Percentiles rank a stretch among this genome's conserved stretches.
Evolutionary conservation across 2,113 vertebrate genomes (phyloP).

Genomic region (Scomber scombrus): DNA sequence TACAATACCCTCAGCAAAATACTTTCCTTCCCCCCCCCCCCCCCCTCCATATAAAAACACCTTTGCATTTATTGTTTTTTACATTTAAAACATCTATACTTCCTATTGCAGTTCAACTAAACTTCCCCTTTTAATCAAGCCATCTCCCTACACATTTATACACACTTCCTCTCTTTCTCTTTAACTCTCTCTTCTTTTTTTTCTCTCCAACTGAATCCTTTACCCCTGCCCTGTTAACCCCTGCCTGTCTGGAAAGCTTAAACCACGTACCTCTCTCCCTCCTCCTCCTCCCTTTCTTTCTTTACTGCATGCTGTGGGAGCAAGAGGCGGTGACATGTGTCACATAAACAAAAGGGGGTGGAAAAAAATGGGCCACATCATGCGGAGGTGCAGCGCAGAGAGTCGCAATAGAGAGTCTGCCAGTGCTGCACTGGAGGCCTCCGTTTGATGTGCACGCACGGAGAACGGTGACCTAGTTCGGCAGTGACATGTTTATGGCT

Average conservation of each 20-base stretch:
- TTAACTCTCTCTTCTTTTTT: not conserved
- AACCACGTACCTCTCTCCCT: not conserved
- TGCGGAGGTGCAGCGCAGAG: slow-evolving; percentile 56
- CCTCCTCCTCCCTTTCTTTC: not conserved
- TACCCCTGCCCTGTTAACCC: not conserved
- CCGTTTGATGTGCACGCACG: slow-evolving; percentile 66
- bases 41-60: not conserved
- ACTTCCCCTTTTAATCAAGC: slow-evolving; percentile 9
- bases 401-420: slow-evolving; percentile 33
- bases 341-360: slow-evolving; percentile 49
- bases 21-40: not conserved
- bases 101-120: not conserved
- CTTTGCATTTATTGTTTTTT: not conserved
- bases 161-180: slow-evolving; percentile 24
- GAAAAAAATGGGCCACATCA: slow-evolving; percentile 51
- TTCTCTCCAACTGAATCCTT: not conserved
- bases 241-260: slow-evolving; percentile 25
- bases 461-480: slow-evolving; percentile 83
- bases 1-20: not conserved
- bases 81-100: slow-evolving; percentile 7
- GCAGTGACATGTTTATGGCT: slow-evolving; percentile 79
- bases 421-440: slow-evolving; percentile 43
- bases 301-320: slow-evolving; percentile 24
- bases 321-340: slow-evolving; percentile 61
- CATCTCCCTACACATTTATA: not conserved